phyloP scores from a whole-genome alignment of 1,140 invertebrate genomes.

The Cyphomyrmex costatus region DNA sequence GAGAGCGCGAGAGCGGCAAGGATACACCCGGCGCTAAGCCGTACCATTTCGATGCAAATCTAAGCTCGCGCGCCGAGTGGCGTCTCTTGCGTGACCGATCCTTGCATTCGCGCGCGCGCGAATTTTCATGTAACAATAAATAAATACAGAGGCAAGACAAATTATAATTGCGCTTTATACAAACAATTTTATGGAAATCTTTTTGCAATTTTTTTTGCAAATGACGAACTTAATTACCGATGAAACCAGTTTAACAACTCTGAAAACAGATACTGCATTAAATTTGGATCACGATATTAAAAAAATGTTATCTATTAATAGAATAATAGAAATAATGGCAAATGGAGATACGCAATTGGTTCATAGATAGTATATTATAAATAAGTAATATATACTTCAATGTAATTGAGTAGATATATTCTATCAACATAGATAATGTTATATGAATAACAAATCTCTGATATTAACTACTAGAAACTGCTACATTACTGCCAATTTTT shows the following conservation, averaged over 20 bases:
- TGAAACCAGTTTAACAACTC: slow-evolving; percentile 15
- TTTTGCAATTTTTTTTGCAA: not conserved
- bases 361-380: not conserved
- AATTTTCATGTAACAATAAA: slow-evolving; percentile 14
- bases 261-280: not conserved
- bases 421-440: not conserved
- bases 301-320: not conserved
- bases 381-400: not conserved
- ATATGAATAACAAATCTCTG: slow-evolving; percentile 23
- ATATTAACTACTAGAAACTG: not conserved
- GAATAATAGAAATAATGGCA: not conserved
- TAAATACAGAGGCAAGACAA: not conserved
- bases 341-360: slow-evolving; percentile 3
- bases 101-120: not conserved
- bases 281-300: not conserved
- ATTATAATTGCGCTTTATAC: not conserved
- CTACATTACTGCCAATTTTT: slow-evolving; percentile 3
- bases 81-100: not conserved
- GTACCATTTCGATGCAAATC: slow-evolving; percentile 83
- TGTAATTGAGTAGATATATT: slow-evolving; percentile 1
- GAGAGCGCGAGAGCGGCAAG: slow-evolving; percentile 63
- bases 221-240: not conserved
- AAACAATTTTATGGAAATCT: no score
- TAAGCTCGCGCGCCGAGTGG: slow-evolving; percentile 31
- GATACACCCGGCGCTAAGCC: slow-evolving; percentile 73